Evolutionary conservation across 2,888 invertebrate genomes (phyloP), one percentile per base, ranked within the genome.

Genomic region (Agrochola lota): DNA sequence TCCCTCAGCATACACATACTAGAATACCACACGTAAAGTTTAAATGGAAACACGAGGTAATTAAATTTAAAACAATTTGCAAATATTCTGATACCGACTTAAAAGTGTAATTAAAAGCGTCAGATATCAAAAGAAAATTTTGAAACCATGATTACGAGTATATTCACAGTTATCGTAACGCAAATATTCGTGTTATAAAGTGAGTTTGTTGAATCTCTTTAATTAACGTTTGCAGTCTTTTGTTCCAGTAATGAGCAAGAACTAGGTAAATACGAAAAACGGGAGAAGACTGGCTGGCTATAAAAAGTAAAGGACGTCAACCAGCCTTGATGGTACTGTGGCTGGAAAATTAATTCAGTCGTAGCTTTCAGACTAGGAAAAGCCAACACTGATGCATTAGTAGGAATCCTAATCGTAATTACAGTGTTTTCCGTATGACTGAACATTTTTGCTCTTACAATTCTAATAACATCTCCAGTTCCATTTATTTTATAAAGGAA

Each of bases 191-290:
- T 66, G 64, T 7, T 40, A 49, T 15, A 8, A 66, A 70, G 59
- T 20, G 20, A 46, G 70, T 74, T 82, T 71, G 35, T 69, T 43
- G 17, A 73, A 78, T 59, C 63, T 62, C 73, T 73, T 75, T 80
- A 76, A 84, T 86, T 76, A 80, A 70, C 49, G 74, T 71, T 74
- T n/a, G 26, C 75, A 66, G 69, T 71, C 77, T 80, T 82, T 85
- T 86, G 78, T 85, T 80, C 67, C 55, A 80, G 71, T 83, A 83
- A 83, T 63, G 78, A 85, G 80, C 79, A 82, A 71, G 78, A 73
- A 63, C 68, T 83, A 74, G 71, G 78, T 76, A 81, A 87, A 78
- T 81, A 81, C 78, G 55, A 70, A 63, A 78, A 78, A 67, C 59
- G 30, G 23, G 17, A 57, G 52, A 68, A 74, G 20, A 57, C 74